phyloP scores from a whole-genome alignment of 2,888 invertebrate species.

The Homarus gammarus region DNA sequence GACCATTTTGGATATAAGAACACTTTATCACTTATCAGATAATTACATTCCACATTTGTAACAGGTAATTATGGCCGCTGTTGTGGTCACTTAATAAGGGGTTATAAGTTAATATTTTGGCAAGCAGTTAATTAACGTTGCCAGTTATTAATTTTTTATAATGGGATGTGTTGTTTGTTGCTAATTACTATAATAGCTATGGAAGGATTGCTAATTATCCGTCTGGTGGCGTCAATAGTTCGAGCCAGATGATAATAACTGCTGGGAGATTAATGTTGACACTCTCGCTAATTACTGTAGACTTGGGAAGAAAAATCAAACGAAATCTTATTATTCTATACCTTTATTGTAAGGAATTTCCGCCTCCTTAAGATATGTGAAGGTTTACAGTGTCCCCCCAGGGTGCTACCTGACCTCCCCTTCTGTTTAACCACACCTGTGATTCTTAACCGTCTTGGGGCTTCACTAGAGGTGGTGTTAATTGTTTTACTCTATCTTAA shows the following conservation, averaged over 20 bases:
- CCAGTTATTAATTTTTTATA: constrained; percentile 1
- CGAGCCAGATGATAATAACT: not conserved
- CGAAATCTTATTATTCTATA: too few relatives aligned
- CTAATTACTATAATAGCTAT: not conserved
- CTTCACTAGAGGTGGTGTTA: too few relatives aligned
- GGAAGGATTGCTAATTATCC: not conserved
- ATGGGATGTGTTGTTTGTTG: not conserved
- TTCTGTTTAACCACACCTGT: too few relatives aligned
- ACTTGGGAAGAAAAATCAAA: too few relatives aligned
- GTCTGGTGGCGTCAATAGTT: not conserved
- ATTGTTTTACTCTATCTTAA: too few relatives aligned
- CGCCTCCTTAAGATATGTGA: too few relatives aligned
- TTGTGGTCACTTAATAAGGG: not conserved
- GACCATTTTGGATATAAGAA: too few relatives aligned
- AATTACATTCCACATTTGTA: not conserved
- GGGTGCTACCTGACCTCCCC: too few relatives aligned
- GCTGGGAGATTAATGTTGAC: not conserved
- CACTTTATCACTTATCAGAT: not conserved
- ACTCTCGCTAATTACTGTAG: too few relatives aligned
- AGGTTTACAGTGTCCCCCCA: too few relatives aligned
- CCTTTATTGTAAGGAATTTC: too few relatives aligned
- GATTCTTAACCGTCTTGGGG: too few relatives aligned
- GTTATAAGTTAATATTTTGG: not conserved
- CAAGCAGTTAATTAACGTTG: not conserved
- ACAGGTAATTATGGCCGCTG: not conserved